Base-by-base conservation (phyloP, 1,140 invertebrate species). In the Aphidius ervi region DNA sequence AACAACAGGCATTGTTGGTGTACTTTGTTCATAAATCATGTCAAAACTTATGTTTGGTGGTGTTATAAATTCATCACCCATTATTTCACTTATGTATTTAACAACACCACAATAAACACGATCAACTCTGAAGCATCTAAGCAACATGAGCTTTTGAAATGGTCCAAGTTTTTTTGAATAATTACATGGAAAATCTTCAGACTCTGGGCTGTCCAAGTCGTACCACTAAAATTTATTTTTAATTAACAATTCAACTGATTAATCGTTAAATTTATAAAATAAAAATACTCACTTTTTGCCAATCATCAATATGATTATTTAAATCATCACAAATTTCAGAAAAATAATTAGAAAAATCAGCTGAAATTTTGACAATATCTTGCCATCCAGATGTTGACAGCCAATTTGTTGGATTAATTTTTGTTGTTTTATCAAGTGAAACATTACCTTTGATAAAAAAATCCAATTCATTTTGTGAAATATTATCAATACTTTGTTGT, bases 391-490 rank as follows among this genome's bases (percentile, higher is more conserved):
- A 61, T 4, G 83, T 68, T 0, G 86, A 75, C 58, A 95, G 76
- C 91, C 92, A 96, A 3, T 76, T 68, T 31, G 84, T 84, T 2
- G 91, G 88, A 76, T 87, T 88, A 20, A 74, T 68, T 42, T 81
- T 76, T 5, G 82, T 69, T n/a, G 87, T 83, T 68, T 91, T 91
- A 65, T 92, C 90, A 40, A 94, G 72, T 0, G 86, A 82, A 1
- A 92, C 83, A 66, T 87, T 88, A 31, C 92, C 92, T 73, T 94
- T 94, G 56, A 95, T 90, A 69, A 95, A 95, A 79, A 95, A 95
- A 67, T 95, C 89, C n/a, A 96, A 70, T 70, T 95, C 86, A 4
- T 79, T 69, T 67, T 92, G 89, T 3, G 69, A 79, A 1, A 95
- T 73, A 9, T 79, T 67, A 0, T 77, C 82, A 31, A 84, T 75